Base-by-base conservation (phyloP, 1,140 invertebrate genomes). In the Xylocopa sonorina region DNA sequence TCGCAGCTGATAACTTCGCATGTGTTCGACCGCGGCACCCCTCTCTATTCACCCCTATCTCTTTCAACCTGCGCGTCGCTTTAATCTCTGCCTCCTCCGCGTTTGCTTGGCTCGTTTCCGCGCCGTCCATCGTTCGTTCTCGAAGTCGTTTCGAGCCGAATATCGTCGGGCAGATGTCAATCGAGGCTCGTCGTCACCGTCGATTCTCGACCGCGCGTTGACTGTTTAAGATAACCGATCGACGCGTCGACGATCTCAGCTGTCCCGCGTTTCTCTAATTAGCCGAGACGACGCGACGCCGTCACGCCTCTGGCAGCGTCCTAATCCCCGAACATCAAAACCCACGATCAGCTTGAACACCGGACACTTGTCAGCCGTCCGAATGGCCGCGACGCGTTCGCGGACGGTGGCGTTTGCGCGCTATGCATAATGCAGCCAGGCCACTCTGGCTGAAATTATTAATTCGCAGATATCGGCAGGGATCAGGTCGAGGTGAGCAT, bases 1-100 rank as follows among this genome's bases (percentile, higher is more conserved):
- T 85, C 48, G 83, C 66, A 55, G 76, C 83, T 80, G 83, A 86
- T 86, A 86, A 86, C 55, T 86, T 79, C 71, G 34, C 75, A 62
- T 80, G 51, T 58, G 50, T 60, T 71, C 60, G 68, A 57, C 51
- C 64, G 29, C 69, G 67, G 9, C 9, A n/a, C 14, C n/a, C n/a
- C n/a, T n/a, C n/a, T n/a, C n/a, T n/a, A n/a, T n/a, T n/a, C n/a
- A n/a, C n/a, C n/a, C n/a, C n/a, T n/a, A n/a, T 38, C 55, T 63
- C 34, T 21, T 24, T 29, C 32, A 53, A 16, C 27, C 29, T 16
- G 2, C 29, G 1, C 43, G 24, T 57, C n/a, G 24, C 60, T 75
- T 46, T 46, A 29, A 38, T 62, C 34, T 50, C 24, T 38, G 75
- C 24, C 53, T 71, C 41, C 18, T 51, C 24, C 29, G 14, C 5